A percentile compares a stretch with the other conserved stretches of the same genome.
Conservation (phyloP, 1,140 invertebrate genomes). For the Diorhabda elongata region DNA sequence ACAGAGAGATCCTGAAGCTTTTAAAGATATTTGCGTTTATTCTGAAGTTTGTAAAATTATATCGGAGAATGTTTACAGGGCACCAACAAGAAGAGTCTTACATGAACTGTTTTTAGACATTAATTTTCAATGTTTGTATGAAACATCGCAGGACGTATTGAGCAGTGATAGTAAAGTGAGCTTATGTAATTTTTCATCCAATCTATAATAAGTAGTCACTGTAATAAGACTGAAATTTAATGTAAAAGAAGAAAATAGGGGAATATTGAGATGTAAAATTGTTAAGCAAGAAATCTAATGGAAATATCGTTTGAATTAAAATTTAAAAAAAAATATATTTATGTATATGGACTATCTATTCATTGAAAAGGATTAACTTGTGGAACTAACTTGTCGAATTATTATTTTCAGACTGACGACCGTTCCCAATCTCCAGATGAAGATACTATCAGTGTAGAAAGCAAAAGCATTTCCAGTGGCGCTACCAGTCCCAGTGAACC, state of each 20-base stretch:
- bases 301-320: too few species aligned
- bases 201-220: too few species aligned
- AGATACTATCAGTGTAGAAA: conserved; percentile 15
- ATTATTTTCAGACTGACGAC: neutral
- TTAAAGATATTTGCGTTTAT: conserved; percentile 88
- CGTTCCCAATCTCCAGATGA: conserved; percentile 14
- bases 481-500: conserved; percentile 28
- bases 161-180: conserved; percentile 2
- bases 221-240: too few species aligned
- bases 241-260: too few species aligned
- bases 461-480: conserved; percentile 24
- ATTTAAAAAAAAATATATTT: too few species aligned
- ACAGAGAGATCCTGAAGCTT: conserved; percentile 77
- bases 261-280: too few species aligned
- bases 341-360: too few species aligned
- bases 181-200: too few species aligned
- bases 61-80: conserved; percentile 73
- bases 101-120: conserved; percentile 93
- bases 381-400: neutral
- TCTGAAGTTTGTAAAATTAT: conserved; percentile 84
- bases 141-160: conserved; percentile 10
- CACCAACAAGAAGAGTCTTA: conserved; percentile 79
- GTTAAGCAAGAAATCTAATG: too few species aligned
- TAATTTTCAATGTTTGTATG: conserved; percentile 15
- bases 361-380: too few species aligned